These are phyloP conservation scores for Sylvicola cinctus DNA, from an alignment of 2,888 invertebrate species.

Conservation along the genomic window DNA sequence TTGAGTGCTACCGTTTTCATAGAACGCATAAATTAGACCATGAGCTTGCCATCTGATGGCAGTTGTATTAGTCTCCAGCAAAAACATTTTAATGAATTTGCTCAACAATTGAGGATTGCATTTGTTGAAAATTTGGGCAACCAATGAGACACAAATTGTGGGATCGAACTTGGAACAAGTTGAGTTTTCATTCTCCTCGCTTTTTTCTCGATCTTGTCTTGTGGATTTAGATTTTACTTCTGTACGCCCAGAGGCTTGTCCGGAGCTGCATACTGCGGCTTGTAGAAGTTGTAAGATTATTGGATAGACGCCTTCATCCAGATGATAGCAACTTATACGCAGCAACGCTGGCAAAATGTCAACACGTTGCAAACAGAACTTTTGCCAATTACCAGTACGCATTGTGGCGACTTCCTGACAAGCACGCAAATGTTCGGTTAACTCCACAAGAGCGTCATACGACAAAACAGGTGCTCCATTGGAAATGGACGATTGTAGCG, in stretches of 20 bases:
- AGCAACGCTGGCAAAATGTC: constrained; percentile 62
- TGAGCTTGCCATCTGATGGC: constrained; percentile 93
- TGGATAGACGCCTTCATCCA: constrained; percentile 83
- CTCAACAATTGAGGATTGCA: constrained; percentile 27
- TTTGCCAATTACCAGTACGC: constrained; percentile 90
- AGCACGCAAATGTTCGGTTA: constrained; percentile 86
- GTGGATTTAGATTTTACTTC: constrained; percentile 15
- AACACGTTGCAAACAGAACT: constrained; percentile 55
- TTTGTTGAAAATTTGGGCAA: constrained; percentile 47
- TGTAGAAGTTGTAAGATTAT: constrained; percentile 78
- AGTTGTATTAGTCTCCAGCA: constrained; percentile 82
- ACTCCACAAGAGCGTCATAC: constrained; percentile 79
- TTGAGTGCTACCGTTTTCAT: constrained; percentile 55
- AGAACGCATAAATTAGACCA: constrained; percentile 60
- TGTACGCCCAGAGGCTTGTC: constrained; percentile 8
- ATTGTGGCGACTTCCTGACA: constrained; percentile 83
- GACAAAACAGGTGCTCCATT: constrained; percentile 31
- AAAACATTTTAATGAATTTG: constrained; percentile 69
- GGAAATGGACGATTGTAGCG: constrained; percentile 11
- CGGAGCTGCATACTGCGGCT: constrained; percentile 54
- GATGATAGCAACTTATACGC: constrained; percentile 52
- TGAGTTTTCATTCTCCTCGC: constrained; percentile 37
- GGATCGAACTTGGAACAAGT: constrained; percentile 43
- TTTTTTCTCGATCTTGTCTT: constrained; percentile 41
- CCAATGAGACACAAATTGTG: constrained; percentile 40